These are phyloP conservation scores for Drosophila suzukii DNA, from an alignment of 1,140 invertebrate genomes.

Conservation along the genomic window DNA sequence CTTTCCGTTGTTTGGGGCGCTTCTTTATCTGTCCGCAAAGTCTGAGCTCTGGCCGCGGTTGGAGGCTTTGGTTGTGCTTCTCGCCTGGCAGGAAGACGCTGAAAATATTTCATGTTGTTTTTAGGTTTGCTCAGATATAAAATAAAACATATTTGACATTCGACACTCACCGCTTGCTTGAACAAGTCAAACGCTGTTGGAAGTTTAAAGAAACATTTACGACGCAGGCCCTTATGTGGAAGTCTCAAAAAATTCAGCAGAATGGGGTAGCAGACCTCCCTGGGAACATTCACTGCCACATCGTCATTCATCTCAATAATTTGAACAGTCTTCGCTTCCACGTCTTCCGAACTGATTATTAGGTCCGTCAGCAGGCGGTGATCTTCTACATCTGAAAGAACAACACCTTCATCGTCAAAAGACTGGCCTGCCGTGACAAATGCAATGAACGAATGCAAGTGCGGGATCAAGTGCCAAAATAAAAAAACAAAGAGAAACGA, in stretches of 20 bases:
- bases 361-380: constrained; percentile 16
- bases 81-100: constrained; percentile 40
- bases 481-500: constrained; percentile 54
- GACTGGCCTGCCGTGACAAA: constrained; percentile 55
- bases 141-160: background rate
- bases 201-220: constrained; percentile 39
- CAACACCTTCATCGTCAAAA: constrained; percentile 79
- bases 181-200: constrained; percentile 43
- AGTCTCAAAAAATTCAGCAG: constrained; percentile 37
- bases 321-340: background rate
- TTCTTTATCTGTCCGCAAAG: background rate
- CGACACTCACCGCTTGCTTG: constrained; percentile 40
- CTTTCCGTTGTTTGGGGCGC: background rate
- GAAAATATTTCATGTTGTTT: background rate
- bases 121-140: too few species aligned
- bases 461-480: constrained; percentile 45
- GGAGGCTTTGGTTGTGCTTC: background rate
- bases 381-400: constrained; percentile 71
- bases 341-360: constrained; percentile 9
- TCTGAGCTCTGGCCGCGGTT: background rate
- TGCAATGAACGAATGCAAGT: constrained; percentile 45
- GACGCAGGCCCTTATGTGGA: constrained; percentile 29
- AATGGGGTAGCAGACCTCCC: constrained; percentile 38
- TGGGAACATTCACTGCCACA: constrained; percentile 32
- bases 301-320: constrained; percentile 15